A percentile compares a stretch with the other conserved stretches of the same genome.
These are phyloP conservation scores for Andrena marginata DNA, from an alignment of 2,888 invertebrate species.

Conservation along the genomic window DNA sequence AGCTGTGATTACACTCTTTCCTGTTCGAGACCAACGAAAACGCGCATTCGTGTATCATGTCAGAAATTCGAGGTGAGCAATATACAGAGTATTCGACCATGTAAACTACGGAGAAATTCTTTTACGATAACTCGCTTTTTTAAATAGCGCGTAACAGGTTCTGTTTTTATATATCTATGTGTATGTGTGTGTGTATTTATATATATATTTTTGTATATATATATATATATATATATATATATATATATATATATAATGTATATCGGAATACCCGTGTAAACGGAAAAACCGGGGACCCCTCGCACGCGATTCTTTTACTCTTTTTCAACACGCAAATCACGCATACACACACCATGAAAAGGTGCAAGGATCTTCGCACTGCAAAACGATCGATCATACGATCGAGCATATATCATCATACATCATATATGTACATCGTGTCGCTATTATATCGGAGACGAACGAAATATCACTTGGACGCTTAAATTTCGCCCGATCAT, in stretches of 20 bases:
- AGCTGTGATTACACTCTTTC: conserved; percentile 78
- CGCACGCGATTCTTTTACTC: conserved; percentile 19
- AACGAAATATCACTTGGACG: conserved; percentile 16
- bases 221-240: conserved; percentile 50
- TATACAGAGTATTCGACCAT: conserved; percentile 46
- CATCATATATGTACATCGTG: not conserved
- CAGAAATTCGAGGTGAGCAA: conserved; percentile 54
- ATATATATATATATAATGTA: conserved; percentile 52
- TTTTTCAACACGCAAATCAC: not conserved
- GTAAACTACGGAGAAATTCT: conserved; percentile 50
- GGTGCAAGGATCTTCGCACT: conserved; percentile 39
- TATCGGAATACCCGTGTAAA: conserved; percentile 55
- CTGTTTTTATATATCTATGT: conserved; percentile 17
- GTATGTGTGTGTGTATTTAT: conserved; percentile 3
- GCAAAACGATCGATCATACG: conserved; percentile 29
- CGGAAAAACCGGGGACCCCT: conserved; percentile 44
- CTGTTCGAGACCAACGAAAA: conserved; percentile 69
- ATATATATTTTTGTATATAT: conserved; percentile 41
- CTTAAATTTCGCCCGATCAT: too few species aligned
- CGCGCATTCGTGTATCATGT: conserved; percentile 49
- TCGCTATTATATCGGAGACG: not conserved
- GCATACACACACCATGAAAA: not conserved
- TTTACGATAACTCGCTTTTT: conserved; percentile 46
- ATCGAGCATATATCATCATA: conserved; percentile 24
- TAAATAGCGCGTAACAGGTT: conserved; percentile 57